Conservation (phyloP, 2,113 vertebrate genomes). For the Girardinichthys multiradiatus region DNA sequence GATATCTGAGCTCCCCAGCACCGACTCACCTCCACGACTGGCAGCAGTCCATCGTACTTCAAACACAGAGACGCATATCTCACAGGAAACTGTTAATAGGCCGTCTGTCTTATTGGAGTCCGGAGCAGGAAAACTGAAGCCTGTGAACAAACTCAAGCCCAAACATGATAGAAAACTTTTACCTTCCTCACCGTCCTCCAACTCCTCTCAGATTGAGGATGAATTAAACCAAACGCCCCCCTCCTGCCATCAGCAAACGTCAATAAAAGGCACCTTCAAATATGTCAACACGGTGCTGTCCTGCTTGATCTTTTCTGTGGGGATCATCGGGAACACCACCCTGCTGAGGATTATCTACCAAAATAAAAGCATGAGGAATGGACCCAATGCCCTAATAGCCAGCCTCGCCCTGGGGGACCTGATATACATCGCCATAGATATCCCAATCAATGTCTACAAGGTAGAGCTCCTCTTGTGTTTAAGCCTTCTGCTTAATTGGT, state of each 20-base stretch:
- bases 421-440: constrained; percentile 90
- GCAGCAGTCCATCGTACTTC: background rate
- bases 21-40: background rate
- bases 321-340: constrained; percentile 90
- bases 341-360: constrained; percentile 93
- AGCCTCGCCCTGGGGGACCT: constrained; percentile 93
- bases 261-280: constrained; percentile 84
- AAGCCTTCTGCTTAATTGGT: background rate
- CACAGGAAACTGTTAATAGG: constrained; percentile 25
- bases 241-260: constrained; percentile 76
- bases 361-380: constrained; percentile 95
- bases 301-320: constrained; percentile 89
- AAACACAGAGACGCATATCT: background rate
- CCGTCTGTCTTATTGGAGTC: background rate
- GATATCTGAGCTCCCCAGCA: background rate
- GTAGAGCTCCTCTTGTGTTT: constrained; percentile 34
- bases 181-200: background rate
- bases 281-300: constrained; percentile 90
- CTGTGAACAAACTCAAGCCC: background rate
- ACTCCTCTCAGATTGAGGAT: background rate
- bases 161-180: constrained; percentile 4
- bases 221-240: background rate
- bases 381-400: constrained; percentile 92
- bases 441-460: constrained; percentile 93
- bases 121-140: background rate